Evolutionary conservation across 2,113 vertebrate genomes (phyloP).

Genomic region (Cololabis saira): DNA sequence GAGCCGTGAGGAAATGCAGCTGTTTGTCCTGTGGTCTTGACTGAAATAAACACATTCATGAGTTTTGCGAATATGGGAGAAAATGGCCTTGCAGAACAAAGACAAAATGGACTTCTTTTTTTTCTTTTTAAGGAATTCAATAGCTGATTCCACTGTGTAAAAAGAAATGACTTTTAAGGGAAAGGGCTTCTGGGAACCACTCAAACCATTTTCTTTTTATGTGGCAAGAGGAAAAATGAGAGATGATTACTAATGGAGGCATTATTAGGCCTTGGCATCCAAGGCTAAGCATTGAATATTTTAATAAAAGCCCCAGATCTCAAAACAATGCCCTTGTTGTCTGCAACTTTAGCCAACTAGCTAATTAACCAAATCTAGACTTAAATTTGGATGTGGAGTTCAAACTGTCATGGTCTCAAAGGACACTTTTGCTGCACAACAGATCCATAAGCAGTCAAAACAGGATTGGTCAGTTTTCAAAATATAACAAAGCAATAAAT

Average conservation of each 20-base stretch:
- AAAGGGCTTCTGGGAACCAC: background rate
- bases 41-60: constrained; percentile 8
- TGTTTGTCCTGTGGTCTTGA: constrained; percentile 15
- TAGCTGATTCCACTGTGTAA: background rate
- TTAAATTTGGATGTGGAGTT: too few species aligned
- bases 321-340: background rate
- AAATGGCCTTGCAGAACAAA: background rate
- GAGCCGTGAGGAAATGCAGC: constrained; percentile 11
- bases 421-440: too few species aligned
- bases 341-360: background rate
- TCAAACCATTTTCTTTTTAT: background rate
- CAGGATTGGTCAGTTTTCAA: too few species aligned
- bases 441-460: too few species aligned
- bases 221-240: background rate
- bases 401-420: too few species aligned
- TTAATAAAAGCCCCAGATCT: background rate
- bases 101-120: too few species aligned
- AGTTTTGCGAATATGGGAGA: constrained; percentile 21
- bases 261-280: background rate
- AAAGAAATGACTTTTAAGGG: background rate
- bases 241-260: background rate
- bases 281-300: background rate
- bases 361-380: background rate
- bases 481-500: too few species aligned
- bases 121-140: too few species aligned